phyloP scores from a whole-genome alignment of 2,113 vertebrate genomes.

The Podarcis muralis region DNA sequence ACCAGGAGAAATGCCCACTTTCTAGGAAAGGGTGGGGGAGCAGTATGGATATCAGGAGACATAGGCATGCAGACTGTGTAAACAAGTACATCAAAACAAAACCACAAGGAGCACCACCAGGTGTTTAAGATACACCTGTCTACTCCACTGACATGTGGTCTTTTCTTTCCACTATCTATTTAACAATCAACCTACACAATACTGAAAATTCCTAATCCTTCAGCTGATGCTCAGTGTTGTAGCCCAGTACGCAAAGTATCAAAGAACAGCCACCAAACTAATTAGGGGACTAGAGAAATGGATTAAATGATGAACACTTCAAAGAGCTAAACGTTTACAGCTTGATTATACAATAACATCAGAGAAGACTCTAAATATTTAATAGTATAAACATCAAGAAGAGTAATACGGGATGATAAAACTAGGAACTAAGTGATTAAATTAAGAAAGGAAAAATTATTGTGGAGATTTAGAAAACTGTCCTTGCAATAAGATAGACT shows the following conservation, averaged over 20 bases:
- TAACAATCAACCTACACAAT: background rate
- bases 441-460: conserved; percentile 24
- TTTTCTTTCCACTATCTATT: background rate
- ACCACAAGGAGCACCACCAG: background rate
- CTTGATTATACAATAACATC: conserved; percentile 32
- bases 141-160: background rate
- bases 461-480: conserved; percentile 3
- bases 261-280: conserved; percentile 24
- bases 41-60: too few species aligned
- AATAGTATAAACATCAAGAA: conserved; percentile 18
- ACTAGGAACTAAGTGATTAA: conserved; percentile 3
- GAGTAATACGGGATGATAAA: conserved; percentile 26
- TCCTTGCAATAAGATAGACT: background rate
- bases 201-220: background rate
- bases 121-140: background rate
- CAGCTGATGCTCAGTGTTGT: background rate
- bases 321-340: conserved; percentile 23
- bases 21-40: background rate
- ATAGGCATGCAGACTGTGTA: background rate
- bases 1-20: background rate
- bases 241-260: background rate
- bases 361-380: conserved; percentile 21
- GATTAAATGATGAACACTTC: conserved; percentile 27
- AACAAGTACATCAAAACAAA: background rate
- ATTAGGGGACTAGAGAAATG: conserved; percentile 20